Evolutionary conservation across 2,113 vertebrate species (phyloP).

Genomic region (Cygnus atratus): DNA sequence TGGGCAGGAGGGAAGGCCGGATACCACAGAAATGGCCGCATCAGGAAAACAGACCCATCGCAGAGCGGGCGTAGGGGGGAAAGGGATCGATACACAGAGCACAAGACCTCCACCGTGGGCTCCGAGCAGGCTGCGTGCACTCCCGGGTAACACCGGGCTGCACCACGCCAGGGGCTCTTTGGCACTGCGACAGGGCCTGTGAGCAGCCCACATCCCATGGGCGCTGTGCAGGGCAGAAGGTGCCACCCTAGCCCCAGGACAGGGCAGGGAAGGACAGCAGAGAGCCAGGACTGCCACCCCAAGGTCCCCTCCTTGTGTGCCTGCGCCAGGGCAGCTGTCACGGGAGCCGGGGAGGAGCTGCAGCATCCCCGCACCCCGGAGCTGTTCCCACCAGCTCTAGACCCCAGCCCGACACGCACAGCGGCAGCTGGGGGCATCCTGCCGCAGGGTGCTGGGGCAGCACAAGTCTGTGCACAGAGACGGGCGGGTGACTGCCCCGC

Average conservation of each 20-base stretch:
- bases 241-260: not conserved
- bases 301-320: not conserved
- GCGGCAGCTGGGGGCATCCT: not conserved
- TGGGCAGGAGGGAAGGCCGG: not conserved
- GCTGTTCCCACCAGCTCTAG: not conserved
- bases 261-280: accelerated
- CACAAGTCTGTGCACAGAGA: not conserved
- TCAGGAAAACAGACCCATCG: not conserved
- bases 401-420: not conserved
- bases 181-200: not conserved
- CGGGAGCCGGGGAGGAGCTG: not conserved
- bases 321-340: not conserved
- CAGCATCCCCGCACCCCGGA: not conserved
- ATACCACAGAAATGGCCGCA: not conserved
- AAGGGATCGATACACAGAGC: not conserved
- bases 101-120: not conserved
- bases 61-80: not conserved
- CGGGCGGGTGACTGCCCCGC: not conserved
- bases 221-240: not conserved
- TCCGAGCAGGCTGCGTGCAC: not conserved
- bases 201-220: not conserved
- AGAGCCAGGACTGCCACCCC: not conserved
- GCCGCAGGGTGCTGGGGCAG: not conserved
- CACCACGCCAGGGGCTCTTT: not conserved
- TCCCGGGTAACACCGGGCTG: accelerated